These are phyloP conservation scores for Vulpes lagopus DNA, from an alignment of 2,113 vertebrate genomes.

Conservation along the genomic window DNA sequence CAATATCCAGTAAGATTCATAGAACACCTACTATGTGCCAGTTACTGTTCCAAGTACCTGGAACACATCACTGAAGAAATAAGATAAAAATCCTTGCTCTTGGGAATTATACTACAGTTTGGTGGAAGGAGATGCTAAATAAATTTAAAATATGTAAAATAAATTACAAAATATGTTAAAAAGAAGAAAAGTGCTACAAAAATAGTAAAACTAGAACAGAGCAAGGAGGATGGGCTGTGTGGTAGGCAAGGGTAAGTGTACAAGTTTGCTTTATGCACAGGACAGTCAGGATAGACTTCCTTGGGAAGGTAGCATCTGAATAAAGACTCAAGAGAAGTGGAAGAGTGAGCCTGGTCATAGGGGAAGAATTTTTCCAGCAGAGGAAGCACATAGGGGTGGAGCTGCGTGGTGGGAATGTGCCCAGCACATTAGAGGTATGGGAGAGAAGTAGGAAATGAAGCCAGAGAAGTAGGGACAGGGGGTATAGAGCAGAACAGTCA, in stretches of 20 bases:
- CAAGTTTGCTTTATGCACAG: neutral
- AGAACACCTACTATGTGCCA: neutral
- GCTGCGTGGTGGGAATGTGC: no score
- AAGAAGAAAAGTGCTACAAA: neutral
- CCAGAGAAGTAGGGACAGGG: neutral
- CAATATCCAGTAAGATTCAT: neutral
- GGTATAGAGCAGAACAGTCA: neutral
- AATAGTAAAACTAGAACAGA: neutral
- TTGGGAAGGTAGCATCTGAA: neutral
- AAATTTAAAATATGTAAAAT: neutral
- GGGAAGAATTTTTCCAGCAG: no score
- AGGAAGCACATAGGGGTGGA: no score
- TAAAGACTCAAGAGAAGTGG: neutral
- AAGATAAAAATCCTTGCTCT: neutral
- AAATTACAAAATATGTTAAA: neutral
- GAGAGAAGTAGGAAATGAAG: neutral
- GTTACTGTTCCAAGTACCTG: neutral
- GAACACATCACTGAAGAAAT: neutral
- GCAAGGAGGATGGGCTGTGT: neutral
- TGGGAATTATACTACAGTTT: neutral
- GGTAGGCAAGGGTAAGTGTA: neutral
- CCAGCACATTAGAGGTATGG: neutral
- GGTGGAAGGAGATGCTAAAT: neutral
- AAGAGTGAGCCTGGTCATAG: neutral
- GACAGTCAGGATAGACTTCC: neutral